These are phyloP conservation scores for Scyliorhinus canicula DNA, from an alignment of 2,797 vertebrate genomes.

Conservation along the genomic window DNA sequence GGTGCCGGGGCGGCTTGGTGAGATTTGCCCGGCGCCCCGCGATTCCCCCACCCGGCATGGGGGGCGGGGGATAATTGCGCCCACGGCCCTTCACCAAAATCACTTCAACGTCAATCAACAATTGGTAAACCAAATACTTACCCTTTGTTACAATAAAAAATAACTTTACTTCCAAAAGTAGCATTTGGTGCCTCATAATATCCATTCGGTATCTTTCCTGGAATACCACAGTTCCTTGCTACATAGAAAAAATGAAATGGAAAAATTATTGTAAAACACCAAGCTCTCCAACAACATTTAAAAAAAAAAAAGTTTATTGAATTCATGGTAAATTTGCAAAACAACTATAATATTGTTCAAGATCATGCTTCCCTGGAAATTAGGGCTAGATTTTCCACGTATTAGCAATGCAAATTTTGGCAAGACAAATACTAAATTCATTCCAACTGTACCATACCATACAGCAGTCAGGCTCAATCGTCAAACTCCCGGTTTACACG, in stretches of 20 bases:
- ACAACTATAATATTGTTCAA: neutral
- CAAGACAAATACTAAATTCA: neutral
- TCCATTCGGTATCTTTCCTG: constrained; percentile 45
- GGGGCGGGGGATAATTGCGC: too few species aligned
- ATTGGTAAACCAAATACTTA: constrained; percentile 44
- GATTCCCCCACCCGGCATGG: too few species aligned
- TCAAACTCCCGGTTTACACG: neutral
- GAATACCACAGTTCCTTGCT: constrained; percentile 46
- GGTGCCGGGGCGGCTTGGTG: too few species aligned
- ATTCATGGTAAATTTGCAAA: neutral
- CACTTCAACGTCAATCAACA: neutral
- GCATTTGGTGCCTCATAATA: constrained; percentile 34
- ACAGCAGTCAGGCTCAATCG: too few species aligned
- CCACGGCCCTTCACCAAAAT: neutral
- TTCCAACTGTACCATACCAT: neutral
- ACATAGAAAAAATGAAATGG: constrained; percentile 34
- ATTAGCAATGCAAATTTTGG: neutral
- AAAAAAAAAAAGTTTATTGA: neutral
- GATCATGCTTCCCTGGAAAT: neutral
- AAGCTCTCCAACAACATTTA: neutral
- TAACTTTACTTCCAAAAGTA: constrained; percentile 47
- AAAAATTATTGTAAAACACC: neutral
- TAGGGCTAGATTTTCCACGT: neutral
- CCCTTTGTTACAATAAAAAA: constrained; percentile 50
- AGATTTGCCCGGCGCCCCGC: too few species aligned